Evolutionary conservation across 2,113 vertebrate species (phyloP), one percentile per base, ranked within the genome.

Genomic region (Mystacornis crossleyi): DNA sequence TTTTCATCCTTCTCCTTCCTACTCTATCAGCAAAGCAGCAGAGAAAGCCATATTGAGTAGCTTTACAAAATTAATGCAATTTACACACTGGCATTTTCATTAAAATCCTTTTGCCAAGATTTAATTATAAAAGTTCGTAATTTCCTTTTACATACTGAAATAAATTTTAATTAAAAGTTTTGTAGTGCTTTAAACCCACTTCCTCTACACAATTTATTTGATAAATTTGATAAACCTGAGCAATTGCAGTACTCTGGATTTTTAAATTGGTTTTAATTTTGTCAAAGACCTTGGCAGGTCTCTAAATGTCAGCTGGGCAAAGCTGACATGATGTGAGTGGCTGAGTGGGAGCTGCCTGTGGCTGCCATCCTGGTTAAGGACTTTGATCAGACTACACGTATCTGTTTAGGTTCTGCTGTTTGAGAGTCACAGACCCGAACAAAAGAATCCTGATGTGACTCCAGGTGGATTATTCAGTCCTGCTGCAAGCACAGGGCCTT

Each of bases 141-240:
- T 85, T 86, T 94, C 43, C 29, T 83, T 86, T 86, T 82, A 53
- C 8, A 19, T 34, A 60, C 21, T 58, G 42, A 81, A 64, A 86
- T 51, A 54, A 65, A 53, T 86, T 83, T 90, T 89, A 94, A 94
- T 96, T 96, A 92, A 93, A 95, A 80, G 21, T 57, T 93, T 14
- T 54, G 28, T 43, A 50, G 66, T 45, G 20, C 23, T 94, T 94
- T 70, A 86, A 86, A 21, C 55, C 50, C 54, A 58, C 67, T 62
- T 90, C 42, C 45, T 93, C 81, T 66, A 70, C 19, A 72, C 20
- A 75, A 64, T 80, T 81, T 78, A 53, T 58, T 85, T 84, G 85
- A 66, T 73, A 70, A 75, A 84, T 88, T 75, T 62, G 29, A 60
- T 79, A 66, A 92, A 58, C 36, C 17, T 1, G 0, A 55, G 25